Conservation (phyloP, 2,888 invertebrate species). For the Ophioninae sp. region DNA sequence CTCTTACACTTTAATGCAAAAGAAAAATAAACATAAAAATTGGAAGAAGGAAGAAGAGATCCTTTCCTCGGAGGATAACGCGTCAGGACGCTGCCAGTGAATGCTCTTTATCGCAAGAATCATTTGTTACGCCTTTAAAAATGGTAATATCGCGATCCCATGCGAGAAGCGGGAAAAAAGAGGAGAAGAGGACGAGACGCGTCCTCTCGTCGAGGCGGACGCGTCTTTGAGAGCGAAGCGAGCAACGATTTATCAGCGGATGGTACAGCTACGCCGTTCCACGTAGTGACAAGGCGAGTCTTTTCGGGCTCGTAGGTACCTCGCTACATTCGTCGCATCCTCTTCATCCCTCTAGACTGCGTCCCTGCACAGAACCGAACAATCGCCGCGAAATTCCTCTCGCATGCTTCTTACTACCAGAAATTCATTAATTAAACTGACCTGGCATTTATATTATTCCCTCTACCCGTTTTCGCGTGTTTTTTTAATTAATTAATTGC, state of each 20-base stretch:
- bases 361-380: too few relatives aligned
- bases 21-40: conserved; percentile 2
- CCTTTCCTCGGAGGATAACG: conserved; percentile 62
- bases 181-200: conserved; percentile 42
- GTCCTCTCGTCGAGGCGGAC: conserved; percentile 16
- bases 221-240: conserved; percentile 36
- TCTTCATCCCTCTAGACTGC: conserved; percentile 30
- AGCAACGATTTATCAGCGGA: conserved; percentile 72
- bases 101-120: conserved; percentile 72
- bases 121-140: conserved; percentile 77
- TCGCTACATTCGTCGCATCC: conserved; percentile 1
- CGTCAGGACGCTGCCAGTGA: conserved; percentile 66
- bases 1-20: neutral
- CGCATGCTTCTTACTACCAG: too few relatives aligned
- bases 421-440: too few relatives aligned
- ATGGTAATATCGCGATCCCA: conserved; percentile 68
- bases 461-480: too few relatives aligned
- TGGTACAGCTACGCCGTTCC: conserved; percentile 36
- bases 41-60: conserved; percentile 48
- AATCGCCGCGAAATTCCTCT: too few relatives aligned
- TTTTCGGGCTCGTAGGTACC: conserved; percentile 8
- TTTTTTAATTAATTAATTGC: too few relatives aligned
- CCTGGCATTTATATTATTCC: too few relatives aligned
- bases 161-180: conserved; percentile 34
- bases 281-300: conserved; percentile 55